Evolutionary conservation across 1,140 invertebrate species (phyloP), one percentile per base, ranked within the genome.

Genomic region (Pseudomyrmex concolor): DNA sequence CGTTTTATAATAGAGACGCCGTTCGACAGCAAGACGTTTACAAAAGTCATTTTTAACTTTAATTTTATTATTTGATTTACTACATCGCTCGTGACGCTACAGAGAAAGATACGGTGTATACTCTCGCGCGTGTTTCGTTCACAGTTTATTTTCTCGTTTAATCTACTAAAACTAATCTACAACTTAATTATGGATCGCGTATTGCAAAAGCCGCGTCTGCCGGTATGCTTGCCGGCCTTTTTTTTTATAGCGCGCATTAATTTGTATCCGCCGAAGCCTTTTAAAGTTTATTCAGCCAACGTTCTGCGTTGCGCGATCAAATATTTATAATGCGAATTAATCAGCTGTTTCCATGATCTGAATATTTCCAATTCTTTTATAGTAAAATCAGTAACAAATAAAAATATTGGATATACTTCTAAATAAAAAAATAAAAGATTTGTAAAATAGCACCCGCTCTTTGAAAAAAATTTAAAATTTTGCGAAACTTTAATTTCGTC

Each of bases 261-360:
- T 82, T 74, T 74, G 60, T 70, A 74, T 64, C 19, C 59, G 25
- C 4, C 48, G 34, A 43, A 82, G 78, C 59, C 19, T 82, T 82
- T 82, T 74, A 73, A 82, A 82, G 78, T 74, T 73, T 59, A 74
- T 63, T 25, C 78, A 45, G 22, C 57, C 68, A 34, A 45, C 13
- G 45, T 80, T 62, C 67, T 72, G 67, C 67, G n/a, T 34, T 59
- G 71, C 48, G 67, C 78, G 70, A 82, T 82, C 68, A 82, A 82
- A 74, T 82, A 82, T 82, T 82, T 70, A 82, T 82, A 72, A 74
- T 72, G 10, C 48, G 78, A 43, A 74, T 74, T 74, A 74, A 74
- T 82, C 70, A 57, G 34, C 50, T 62, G 78, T 72, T 63, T 72
- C 19, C 48, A 70, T 54, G 48, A 10, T 10, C 59, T 34, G 43